Base-by-base conservation (phyloP, 2,797 vertebrate genomes). In the Morelia viridis region DNA sequence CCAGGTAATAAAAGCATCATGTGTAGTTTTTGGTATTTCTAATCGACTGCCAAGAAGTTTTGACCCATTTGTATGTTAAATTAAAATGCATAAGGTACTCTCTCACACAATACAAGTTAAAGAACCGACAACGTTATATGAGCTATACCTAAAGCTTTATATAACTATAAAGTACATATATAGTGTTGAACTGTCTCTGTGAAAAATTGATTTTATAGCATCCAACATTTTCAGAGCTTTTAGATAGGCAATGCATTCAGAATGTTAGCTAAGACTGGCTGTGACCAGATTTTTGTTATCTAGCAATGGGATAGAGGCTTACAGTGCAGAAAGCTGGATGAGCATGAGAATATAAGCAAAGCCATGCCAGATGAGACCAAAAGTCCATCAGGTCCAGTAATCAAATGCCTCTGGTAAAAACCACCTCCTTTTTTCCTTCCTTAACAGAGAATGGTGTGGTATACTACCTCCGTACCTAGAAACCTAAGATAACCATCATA, bases 21-120 rank as follows among this genome's bases (percentile, higher is more conserved):
- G 62, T 57, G 91, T 60, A 58, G 26, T 31, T 22, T 65, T 64
- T 41, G 64, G 41, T 15, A 93, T n/a, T 83, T 76, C 6, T 56
- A 15, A 13, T 89, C n/a, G 46, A 50, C 26, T 92, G 60, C 65
- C 87, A 87, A 56, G 35, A 87, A 19, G 68, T 90, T 93, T 90
- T 90, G 85, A 87, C 68, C 80, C 68, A 28, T 46, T 24, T 35
- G 15, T 57, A 41, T 61, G 35, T 31, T 60, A 86, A 57, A 11
- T 86, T 60, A 61, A 61, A 26, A 61, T 4, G 58, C 35, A 46
- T 80, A 80, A 46, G 71, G 35, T 46, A 46, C 0, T 41, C 35
- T 41, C 71, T 80, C 19, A 41, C 60, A 87, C 56, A 88, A 89
- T 62, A 80, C n/a, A 71, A 68, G 12, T 1, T 0, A 0, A 76